Base-by-base conservation (phyloP, 2,797 vertebrate genomes). In the Aldrovandia affinis region DNA sequence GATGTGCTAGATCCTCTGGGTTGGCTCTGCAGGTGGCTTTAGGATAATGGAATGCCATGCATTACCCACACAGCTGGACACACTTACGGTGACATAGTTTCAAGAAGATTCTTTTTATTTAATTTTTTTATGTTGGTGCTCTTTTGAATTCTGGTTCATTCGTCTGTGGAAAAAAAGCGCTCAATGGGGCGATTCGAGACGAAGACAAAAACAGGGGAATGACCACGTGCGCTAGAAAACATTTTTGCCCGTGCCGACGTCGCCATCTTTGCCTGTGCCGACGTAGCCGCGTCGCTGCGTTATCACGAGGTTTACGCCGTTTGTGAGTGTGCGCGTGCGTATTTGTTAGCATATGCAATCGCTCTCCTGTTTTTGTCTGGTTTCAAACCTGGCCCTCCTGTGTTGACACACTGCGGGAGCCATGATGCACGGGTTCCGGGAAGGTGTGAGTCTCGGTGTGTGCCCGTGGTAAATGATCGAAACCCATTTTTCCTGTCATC, bases 1-100 rank as follows among this genome's bases (percentile, higher is more conserved):
- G 12, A 0, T 81, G 39, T 33, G 1, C 42, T 79, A 47, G 39
- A 61, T 83, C 10, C 39, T 73, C 33, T 65, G 55, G 28, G 52
- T 15, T 63, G 9, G 12, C 42, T 61, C 39, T 61, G 36, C 39
- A 50, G 36, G 57, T 63, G 73, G 30, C 73, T 28, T 63, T 5
- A 20, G n/a, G 75, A 3, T 47, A 78, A 78, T 63, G 73, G n/a
- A 78, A 20, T 65, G 30, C 20, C 30, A 36, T 79, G 83, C 2
- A 79, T 52, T 39, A 18, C 83, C 75, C 83, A 52, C 75, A 33
- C 77, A 79, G 39, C 33, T 50, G 50, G 44, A 79, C 47, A 36
- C 28, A 81, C 55, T 10, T 20, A 79, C 18, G 14, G 44, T 78
- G n/a, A 25, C 22, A 20, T 59, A 14, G 14, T 36, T 83, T 77